Conservation (phyloP, 2,888 invertebrate species). For the Mantis religiosa region DNA sequence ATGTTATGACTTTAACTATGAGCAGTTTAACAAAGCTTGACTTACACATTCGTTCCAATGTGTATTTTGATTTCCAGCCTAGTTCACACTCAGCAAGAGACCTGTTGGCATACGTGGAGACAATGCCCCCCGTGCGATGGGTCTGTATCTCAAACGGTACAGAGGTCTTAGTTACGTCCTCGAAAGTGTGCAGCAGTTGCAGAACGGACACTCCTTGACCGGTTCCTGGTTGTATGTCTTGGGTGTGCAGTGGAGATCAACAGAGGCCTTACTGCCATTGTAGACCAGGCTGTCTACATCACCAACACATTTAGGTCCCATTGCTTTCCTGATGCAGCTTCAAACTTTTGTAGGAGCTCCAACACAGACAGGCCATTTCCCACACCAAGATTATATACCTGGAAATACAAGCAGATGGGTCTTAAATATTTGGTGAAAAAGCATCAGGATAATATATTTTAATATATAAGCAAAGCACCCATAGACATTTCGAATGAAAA, state of each 20-base stretch:
- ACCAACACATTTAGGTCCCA: conserved; percentile 48
- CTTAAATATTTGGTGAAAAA: too few relatives aligned
- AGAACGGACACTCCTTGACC: conserved; percentile 86
- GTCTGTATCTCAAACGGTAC: conserved; percentile 72
- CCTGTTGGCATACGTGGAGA: conserved; percentile 87
- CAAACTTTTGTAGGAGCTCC: conserved; percentile 47
- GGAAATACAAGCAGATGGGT: neutral
- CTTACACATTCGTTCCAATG: conserved; percentile 86
- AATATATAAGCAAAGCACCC: neutral
- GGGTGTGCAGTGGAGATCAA: conserved; percentile 38
- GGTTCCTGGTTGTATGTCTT: conserved; percentile 83
- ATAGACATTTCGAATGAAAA: too few relatives aligned
- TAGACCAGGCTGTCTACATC: conserved; percentile 46
- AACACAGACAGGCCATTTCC: conserved; percentile 26
- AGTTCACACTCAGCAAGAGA: conserved; percentile 74
- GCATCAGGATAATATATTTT: too few relatives aligned
- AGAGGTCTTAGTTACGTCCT: conserved; percentile 73
- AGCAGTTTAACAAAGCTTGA: conserved; percentile 33
- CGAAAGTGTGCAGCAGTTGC: conserved; percentile 82
- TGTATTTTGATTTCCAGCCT: conserved; percentile 75
- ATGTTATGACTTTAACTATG: too few relatives aligned
- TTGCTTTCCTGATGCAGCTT: conserved; percentile 50
- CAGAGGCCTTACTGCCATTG: conserved; percentile 35
- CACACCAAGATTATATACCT: conserved; percentile 50
- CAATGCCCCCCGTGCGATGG: conserved; percentile 82